Evolutionary conservation across 2,797 vertebrate genomes (phyloP), one percentile per base, ranked within the genome.

Genomic region (Myripristis jacobus): DNA sequence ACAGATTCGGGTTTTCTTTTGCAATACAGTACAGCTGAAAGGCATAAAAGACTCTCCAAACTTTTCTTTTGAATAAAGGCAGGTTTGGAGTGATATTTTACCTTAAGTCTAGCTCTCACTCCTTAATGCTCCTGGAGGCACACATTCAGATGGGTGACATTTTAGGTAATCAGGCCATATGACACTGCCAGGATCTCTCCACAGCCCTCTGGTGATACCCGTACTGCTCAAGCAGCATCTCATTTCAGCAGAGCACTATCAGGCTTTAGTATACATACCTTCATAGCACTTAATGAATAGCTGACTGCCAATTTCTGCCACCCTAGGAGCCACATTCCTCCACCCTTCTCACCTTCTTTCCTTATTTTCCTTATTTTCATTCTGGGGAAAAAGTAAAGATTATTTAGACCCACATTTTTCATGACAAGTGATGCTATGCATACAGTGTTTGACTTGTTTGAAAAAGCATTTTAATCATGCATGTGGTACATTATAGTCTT

Each of bases 121-220:
- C 34, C 52, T 56, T 34, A 21, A 22, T 16, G 16, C 9, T 59
- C n/a, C 58, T 57, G 22, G 16, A 47, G 19, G 16, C 44, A 38
- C 31, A 50, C 18, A 50, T 34, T 56, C 15, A 18, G 18, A 18
- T 46, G 44, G 13, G 13, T 63, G 44, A 52, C 11, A 70, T 57
- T 75, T 69, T 13, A 53, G 10, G 11, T 62, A 51, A 56, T 18
- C 63, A 12, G 22, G 41, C 38, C 22, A 48, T 25, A 24, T 31
- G 22, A 53, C 34, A 57, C 43, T 0, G 3, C 21, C 24, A 18
- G 36, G 21, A 51, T 6, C 44, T 6, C 18, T n/a, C 44, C 16
- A 46, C 13, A 44, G 2, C 43, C n/a, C n/a, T n/a, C n/a, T n/a
- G 43, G 43, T 44, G 43, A 46, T 4, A 46, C 18, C 2, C 44